Evolutionary conservation across 2,797 vertebrate species (phyloP).

Genomic region (Sciurus carolinensis): DNA sequence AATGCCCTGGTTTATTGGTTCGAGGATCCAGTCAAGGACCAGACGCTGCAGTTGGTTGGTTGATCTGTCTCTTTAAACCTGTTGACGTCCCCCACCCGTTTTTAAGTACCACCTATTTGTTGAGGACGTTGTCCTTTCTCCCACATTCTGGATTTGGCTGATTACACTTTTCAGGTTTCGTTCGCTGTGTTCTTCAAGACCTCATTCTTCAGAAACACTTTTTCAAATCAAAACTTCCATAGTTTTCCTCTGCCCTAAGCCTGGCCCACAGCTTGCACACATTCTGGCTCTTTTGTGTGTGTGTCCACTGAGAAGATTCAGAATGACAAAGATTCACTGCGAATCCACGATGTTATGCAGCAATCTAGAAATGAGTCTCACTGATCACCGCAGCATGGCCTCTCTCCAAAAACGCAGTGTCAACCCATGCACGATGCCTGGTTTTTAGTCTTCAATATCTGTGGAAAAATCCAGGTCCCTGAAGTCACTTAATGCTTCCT

Average conservation of each 20-base stretch:
- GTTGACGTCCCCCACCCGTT: no score
- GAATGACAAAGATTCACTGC: background rate
- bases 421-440: background rate
- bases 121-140: background rate
- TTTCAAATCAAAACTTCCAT: background rate
- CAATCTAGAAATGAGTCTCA: background rate
- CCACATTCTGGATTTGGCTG: background rate
- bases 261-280: background rate
- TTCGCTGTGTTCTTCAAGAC: slow-evolving; percentile 1
- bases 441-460: background rate
- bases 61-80: background rate
- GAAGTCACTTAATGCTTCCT: background rate
- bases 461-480: background rate
- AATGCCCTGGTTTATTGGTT: background rate
- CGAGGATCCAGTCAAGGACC: background rate
- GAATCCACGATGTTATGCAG: background rate
- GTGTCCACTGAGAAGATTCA: background rate
- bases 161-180: background rate
- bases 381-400: background rate
- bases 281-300: background rate
- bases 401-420: background rate
- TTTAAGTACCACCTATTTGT: background rate
- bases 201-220: background rate
- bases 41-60: background rate
- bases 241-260: background rate